These are phyloP conservation scores for Ptilodon capucinus DNA, from an alignment of 2,888 invertebrate genomes.

Conservation along the genomic window DNA sequence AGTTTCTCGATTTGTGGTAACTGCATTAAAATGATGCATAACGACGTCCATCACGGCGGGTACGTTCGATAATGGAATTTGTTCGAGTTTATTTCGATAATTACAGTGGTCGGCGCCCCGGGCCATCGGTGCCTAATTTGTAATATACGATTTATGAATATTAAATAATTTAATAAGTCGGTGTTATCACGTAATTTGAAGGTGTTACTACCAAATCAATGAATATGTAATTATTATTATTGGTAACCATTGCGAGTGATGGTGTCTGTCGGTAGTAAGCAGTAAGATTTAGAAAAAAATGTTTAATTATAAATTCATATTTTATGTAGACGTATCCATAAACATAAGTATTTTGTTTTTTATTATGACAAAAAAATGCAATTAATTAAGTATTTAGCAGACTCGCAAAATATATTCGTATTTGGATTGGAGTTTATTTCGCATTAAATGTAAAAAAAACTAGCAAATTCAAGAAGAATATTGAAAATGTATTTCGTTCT, in stretches of 20 bases:
- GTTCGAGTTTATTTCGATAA: constrained; percentile 61
- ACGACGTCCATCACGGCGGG: constrained; percentile 47
- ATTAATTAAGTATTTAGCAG: no score
- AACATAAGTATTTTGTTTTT: no score
- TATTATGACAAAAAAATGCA: no score
- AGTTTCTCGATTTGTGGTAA: constrained; percentile 66
- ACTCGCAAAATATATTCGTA: no score
- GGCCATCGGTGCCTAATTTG: constrained; percentile 48
- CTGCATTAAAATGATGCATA: constrained; percentile 65
- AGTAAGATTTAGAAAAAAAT: constrained; percentile 14
- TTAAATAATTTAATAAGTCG: constrained; percentile 45
- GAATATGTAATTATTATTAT: constrained; percentile 27
- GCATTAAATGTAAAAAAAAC: no score
- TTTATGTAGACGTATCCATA: no score
- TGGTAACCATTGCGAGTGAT: constrained; percentile 20
- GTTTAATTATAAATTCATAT: constrained; percentile 11
- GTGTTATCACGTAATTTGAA: constrained; percentile 50
- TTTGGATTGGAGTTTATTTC: no score
- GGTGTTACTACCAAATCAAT: constrained; percentile 32
- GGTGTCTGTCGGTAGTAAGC: constrained; percentile 15
- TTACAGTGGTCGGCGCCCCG: constrained; percentile 40
- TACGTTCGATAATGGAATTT: constrained; percentile 52
- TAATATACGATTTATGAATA: constrained; percentile 57
- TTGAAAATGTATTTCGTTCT: no score
- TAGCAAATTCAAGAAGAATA: no score